Conservation (phyloP, 2,113 vertebrate species). For the Lagenorhynchus albirostris region DNA sequence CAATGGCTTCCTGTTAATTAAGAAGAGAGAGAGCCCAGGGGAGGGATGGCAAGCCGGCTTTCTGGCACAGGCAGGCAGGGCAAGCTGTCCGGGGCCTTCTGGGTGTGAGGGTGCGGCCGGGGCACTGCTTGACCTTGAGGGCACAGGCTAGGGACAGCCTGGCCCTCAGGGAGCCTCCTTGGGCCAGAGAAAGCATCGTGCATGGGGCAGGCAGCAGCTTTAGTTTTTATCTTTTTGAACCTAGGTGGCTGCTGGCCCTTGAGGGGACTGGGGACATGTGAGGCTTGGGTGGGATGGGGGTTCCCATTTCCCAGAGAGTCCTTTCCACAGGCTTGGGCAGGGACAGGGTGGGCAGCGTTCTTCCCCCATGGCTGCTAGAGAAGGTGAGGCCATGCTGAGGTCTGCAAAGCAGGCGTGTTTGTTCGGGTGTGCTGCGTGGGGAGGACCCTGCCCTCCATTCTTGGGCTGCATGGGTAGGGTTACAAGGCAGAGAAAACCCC, state of each 20-base stretch:
- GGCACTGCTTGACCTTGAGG: not conserved
- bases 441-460: not conserved
- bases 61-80: not conserved
- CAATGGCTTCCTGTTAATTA: slow-evolving; percentile 84
- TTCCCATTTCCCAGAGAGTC: not conserved
- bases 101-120: not conserved
- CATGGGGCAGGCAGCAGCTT: not conserved
- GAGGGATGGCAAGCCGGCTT: slow-evolving; percentile 64
- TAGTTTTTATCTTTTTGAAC: not conserved
- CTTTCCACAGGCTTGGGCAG: not conserved
- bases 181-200: not conserved
- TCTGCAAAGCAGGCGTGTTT: not conserved
- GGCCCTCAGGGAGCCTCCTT: not conserved
- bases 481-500: not conserved
- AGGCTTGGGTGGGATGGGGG: not conserved
- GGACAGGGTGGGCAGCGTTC: not conserved
- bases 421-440: rapidly evolving
- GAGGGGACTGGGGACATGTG: not conserved
- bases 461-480: too few species aligned
- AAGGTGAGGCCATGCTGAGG: not conserved
- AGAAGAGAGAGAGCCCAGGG: slow-evolving; percentile 79
- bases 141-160: not conserved
- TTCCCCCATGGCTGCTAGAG: not conserved
- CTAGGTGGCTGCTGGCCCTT: not conserved
- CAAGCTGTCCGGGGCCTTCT: not conserved